Base-by-base conservation (phyloP, 1,140 invertebrate species). In the Leptinotarsa lineolata region DNA sequence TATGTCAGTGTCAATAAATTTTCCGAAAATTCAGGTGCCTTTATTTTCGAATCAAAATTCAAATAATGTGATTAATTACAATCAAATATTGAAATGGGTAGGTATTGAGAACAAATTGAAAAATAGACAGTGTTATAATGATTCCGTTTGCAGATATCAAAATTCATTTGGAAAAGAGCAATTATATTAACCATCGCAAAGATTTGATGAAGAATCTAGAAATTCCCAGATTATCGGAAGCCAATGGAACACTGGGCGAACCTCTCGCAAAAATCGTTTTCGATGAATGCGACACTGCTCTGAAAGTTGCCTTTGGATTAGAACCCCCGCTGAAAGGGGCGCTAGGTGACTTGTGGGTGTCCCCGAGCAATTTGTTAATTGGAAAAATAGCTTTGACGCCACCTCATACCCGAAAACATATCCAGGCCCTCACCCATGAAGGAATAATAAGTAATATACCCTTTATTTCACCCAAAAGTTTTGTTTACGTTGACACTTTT, bases 391-490 rank as follows among this genome's bases (percentile, higher is more conserved):
- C 72, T 18, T 71, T 83, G 24, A 83, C 77, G 59, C 82, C 82
- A 20, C 78, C 81, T 3, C 64, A 82, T 21, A 84, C 82, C 6
- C 61, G 75, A 8, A 81, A 83, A 72, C 76, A 80, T 58, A 76
- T 85, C 6, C 85, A 83, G 77, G 82, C 84, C n/a, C 69, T 82
- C 8, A 84, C 85, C 1, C 86, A 87, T 73, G 72, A 84, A 78
- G 83, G 83, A 74, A 86, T 87, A 72, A 72, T 87, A 78, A 80
- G 85, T 85, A 76, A 71, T 44, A 24, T 63, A 39, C 8, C 8
- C 8, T 22, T 15, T 21, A 46, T 22, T 74, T 61, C 44, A 45
- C 72, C 44, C 58, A 8, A 18, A 59, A 16, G 13, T 54, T 24
- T 44, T 72, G 45, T 65, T 39, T 59, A 20, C 15, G 2, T 24